Base-by-base conservation (phyloP, 2,113 vertebrate species). In the Cyanoramphus novaezelandiae region DNA sequence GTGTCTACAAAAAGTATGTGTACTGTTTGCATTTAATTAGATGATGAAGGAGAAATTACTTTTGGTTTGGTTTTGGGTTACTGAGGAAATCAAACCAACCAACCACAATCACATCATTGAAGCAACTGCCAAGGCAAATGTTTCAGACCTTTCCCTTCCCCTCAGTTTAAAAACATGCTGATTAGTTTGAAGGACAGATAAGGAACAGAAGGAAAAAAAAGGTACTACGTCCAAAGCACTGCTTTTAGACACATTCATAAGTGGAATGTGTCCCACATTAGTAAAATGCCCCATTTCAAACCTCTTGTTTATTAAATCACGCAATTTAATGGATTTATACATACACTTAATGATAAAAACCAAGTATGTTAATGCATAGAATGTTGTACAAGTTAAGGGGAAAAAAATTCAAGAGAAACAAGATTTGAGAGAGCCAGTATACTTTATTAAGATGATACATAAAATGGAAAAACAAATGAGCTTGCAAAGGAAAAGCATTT, bases 81-180 rank as follows among this genome's bases (percentile, higher is more conserved):
- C 83, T 64, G 59, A 95, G 91, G 77, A 96, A 95, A 96, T 93
- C 65, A 71, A 88, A 80, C 82, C 60, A 78, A 97, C 33, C 44
- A 85, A 67, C 62, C 69, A 86, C 41, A 91, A 87, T 52, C 80
- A 23, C 5, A 88, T 41, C 24, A 1, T 21, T 28, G 62, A 79
- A 92, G 65, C 13, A 84, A 95, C 79, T 84, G 95, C 90, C 92
- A 96, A 95, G 93, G 78, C 69, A 96, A 88, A 92, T 11, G 25
- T 86, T 96, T 72, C 72, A 81, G 79, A 44, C 83, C 72, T 70
- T 79, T 17, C 29, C 33, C 9, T 57, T 72, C 77, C 47, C 20
- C 39, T 90, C 63, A 67, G 41, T 74, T 86, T 81, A 68, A 96
- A 92, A 93, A 64, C 43, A 69, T 18, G 46, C 63, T 65, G 78